These are phyloP conservation scores for Pristionchus fissidentatus DNA, from an alignment of 2,888 invertebrate species.

Conservation along the genomic window DNA sequence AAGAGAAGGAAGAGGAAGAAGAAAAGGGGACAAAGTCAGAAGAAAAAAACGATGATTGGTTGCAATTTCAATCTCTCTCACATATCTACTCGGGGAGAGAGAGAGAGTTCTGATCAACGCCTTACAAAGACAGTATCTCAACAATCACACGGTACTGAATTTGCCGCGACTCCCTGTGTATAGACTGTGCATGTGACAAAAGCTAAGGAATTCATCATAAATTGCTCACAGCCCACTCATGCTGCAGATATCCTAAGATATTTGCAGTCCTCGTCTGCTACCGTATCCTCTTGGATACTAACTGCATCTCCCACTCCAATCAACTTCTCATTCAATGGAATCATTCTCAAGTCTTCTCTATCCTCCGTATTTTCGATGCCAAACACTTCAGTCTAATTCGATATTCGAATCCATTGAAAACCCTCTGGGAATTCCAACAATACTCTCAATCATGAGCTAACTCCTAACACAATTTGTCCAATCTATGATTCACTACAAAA, in stretches of 20 bases:
- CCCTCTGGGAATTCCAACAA: conserved; percentile 13
- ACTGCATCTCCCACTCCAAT: no score
- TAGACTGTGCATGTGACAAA: not conserved
- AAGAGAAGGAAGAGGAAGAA: not conserved
- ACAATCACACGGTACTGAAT: no score
- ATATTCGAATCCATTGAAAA: not conserved
- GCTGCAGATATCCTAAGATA: no score
- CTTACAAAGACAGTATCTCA: no score
- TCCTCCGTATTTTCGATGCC: not conserved
- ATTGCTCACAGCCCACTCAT: conserved; percentile 11
- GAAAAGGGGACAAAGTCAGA: no score
- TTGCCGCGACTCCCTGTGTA: not conserved
- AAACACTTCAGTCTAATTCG: conserved; percentile 34
- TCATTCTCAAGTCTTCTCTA: not conserved
- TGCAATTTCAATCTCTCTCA: not conserved
- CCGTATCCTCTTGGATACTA: no score
- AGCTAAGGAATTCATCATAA: no score
- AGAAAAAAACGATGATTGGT: not conserved
- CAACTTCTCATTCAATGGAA: no score
- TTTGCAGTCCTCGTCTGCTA: no score
- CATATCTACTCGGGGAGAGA: no score
- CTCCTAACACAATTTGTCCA: not conserved
- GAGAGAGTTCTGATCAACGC: no score
- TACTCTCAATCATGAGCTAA: conserved; percentile 3
- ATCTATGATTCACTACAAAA: no score